Conservation (phyloP, 2,888 invertebrate genomes). For the Drosophila conformis region DNA sequence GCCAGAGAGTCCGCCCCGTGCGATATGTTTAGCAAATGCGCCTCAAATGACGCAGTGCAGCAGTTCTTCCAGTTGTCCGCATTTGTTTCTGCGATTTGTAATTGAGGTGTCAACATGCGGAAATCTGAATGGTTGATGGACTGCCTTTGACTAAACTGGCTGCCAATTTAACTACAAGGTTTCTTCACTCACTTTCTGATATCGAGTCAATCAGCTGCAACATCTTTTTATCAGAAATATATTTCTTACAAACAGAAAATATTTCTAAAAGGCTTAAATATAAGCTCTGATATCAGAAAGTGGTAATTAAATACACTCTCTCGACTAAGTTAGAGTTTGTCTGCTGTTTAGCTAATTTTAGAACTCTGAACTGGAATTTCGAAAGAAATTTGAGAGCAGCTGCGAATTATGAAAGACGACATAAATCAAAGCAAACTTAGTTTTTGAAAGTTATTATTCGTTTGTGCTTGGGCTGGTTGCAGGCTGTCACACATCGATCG, state of each 20-base stretch:
- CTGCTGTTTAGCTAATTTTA: neutral
- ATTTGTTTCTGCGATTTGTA: constrained; percentile 35
- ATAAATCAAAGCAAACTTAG: neutral
- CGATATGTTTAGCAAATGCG: constrained; percentile 14
- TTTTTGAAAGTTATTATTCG: neutral
- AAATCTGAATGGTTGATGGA: constrained; percentile 34
- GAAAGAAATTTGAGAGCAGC: neutral
- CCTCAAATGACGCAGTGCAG: constrained; percentile 69
- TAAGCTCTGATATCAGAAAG: neutral
- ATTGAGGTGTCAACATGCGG: constrained; percentile 58
- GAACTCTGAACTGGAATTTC: neutral
- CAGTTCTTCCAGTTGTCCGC: constrained; percentile 7
- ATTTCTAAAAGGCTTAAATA: neutral
- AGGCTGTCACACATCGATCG: neutral
- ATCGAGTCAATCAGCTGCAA: neutral
- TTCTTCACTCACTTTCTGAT: neutral
- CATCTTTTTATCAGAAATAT: too few species aligned
- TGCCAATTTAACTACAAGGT: neutral
- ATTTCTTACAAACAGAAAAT: neutral
- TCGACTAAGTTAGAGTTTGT: too few species aligned
- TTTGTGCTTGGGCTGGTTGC: neutral
- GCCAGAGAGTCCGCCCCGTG: constrained; percentile 29
- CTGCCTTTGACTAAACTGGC: constrained; percentile 31
- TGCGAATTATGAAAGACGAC: neutral
- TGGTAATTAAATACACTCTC: neutral